Percentiles rank a stretch among this genome's conserved stretches.
Conservation (phyloP, 2,797 vertebrate species). For the Xiphorhynchus erythropygius region DNA sequence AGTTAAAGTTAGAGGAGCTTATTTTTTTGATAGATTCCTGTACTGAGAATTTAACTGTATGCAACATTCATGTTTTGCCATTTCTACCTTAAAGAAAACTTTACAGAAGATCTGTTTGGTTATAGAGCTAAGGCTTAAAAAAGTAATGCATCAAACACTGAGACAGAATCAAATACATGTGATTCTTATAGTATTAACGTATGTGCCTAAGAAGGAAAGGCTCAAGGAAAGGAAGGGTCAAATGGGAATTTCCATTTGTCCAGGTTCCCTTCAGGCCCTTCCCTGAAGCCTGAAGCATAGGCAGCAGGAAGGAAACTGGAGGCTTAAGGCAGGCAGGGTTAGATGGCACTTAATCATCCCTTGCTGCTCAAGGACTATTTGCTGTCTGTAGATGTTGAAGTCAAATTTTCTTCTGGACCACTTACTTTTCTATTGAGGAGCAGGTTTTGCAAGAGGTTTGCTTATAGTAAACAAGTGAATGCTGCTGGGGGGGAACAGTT, state of each 20-base stretch:
- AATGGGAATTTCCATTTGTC: neutral
- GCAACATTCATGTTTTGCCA: neutral
- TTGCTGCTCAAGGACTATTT: neutral
- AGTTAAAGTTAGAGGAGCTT: neutral
- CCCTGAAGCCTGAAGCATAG: neutral
- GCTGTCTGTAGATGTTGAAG: neutral
- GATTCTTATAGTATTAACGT: neutral
- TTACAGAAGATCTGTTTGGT: neutral
- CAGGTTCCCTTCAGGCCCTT: neutral
- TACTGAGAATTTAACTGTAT: neutral
- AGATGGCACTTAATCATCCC: neutral
- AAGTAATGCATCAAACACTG: neutral
- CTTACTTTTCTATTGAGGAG: neutral
- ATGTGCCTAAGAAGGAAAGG: neutral
- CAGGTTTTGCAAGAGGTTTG: neutral
- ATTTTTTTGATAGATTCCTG: neutral
- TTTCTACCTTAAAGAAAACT: neutral
- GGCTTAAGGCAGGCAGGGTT: neutral
- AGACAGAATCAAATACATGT: neutral
- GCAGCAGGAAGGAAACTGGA: neutral
- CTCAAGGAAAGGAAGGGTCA: neutral
- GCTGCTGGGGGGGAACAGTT: neutral
- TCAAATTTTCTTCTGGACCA: neutral
- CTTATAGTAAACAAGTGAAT: neutral
- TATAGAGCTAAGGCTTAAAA: neutral